Percentiles rank a stretch among this genome's conserved stretches.
These are phyloP conservation scores for Caenorhabditis sp. DNA, from an alignment of 2,888 invertebrate genomes.

Conservation along the genomic window DNA sequence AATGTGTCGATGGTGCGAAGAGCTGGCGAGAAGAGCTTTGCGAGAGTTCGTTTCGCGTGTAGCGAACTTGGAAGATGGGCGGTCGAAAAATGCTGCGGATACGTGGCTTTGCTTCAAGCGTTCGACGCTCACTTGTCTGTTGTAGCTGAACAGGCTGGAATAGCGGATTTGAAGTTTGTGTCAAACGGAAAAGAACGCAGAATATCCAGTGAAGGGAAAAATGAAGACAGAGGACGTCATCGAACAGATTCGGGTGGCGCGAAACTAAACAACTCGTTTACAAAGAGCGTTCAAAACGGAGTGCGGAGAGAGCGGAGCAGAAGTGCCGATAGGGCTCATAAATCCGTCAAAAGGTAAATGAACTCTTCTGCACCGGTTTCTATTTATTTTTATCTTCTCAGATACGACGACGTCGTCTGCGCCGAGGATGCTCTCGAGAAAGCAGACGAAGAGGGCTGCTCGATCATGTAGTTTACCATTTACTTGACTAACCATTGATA, in stretches of 20 bases:
- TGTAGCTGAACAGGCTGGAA: conserved; percentile 64
- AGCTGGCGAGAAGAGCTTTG: conserved; percentile 65
- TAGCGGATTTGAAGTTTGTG: conserved; percentile 38
- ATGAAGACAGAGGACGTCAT: conserved; percentile 33
- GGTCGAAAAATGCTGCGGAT: conserved; percentile 75
- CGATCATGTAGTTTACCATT: conserved; percentile 42
- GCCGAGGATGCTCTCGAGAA: conserved; percentile 55
- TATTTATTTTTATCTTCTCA: conserved; percentile 11
- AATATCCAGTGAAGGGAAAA: conserved; percentile 12
- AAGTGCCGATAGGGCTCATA: conserved; percentile 65
- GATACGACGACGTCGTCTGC: conserved; percentile 61
- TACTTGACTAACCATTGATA: background rate
- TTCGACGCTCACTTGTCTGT: conserved; percentile 73
- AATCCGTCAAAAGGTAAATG: conserved; percentile 46
- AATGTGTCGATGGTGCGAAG: conserved; percentile 42
- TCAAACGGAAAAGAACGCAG: conserved; percentile 27
- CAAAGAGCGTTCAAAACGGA: conserved; percentile 23
- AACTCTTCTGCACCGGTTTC: background rate
- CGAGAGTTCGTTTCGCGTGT: conserved; percentile 69
- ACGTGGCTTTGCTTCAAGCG: conserved; percentile 71
- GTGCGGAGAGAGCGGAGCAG: conserved; percentile 61
- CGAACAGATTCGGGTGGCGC: conserved; percentile 21
- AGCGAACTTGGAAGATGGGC: conserved; percentile 76
- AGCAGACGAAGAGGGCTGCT: conserved; percentile 60
- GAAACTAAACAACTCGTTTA: conserved; percentile 38